Evolutionary conservation across 2,113 vertebrate genomes (phyloP), one percentile per base, ranked within the genome.

Genomic region (Sprattus sprattus): DNA sequence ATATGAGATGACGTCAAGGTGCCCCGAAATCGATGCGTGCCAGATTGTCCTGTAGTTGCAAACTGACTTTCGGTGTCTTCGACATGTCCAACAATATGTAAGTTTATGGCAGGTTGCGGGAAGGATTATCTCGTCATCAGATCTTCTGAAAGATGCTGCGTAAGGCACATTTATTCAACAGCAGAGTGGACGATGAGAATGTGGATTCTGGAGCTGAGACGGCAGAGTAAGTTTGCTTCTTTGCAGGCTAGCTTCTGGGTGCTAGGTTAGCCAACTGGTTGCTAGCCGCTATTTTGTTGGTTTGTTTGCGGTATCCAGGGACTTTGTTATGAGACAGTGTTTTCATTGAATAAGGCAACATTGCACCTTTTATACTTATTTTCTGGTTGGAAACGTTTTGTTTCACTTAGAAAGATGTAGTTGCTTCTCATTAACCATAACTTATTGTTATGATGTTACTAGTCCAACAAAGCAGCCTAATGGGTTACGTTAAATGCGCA

Each of bases 201-300:
- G 88, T 60, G 85, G 94, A 95, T 85, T 92, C 93, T 0, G 93
- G 93, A 85, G 93, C 93, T n/a, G 94, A 94, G 89, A 93, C 92
- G 46, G 92, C 92, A 71, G 92, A 92, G 95, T 95, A 89, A 94
- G 95, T 95, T 71, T 78, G 67, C 60, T 5, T 8, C 67, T 45
- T 67, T 49, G 81, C 67, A 88, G 89, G 78, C 54, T 4, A 84
- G 75, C 46, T 84, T 71, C 75, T 32, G 18, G 18, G 18, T 18
- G 71, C 71, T 78, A 78, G 13, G 71, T 78, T 78, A 78, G 71
- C 71, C 71, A 78, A 1, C 0, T 60, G 11, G 64, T 71, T 54
- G 0, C 5, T n/a, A 0, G 7, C 11, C 6, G 4, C 2, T 11
- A 15, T 71, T 71, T 0, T 4, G 49, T 32, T 81, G 71, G n/a